Evolutionary conservation across 2,113 vertebrate genomes (phyloP).

Genomic region (Cephalopholis sonnerati): DNA sequence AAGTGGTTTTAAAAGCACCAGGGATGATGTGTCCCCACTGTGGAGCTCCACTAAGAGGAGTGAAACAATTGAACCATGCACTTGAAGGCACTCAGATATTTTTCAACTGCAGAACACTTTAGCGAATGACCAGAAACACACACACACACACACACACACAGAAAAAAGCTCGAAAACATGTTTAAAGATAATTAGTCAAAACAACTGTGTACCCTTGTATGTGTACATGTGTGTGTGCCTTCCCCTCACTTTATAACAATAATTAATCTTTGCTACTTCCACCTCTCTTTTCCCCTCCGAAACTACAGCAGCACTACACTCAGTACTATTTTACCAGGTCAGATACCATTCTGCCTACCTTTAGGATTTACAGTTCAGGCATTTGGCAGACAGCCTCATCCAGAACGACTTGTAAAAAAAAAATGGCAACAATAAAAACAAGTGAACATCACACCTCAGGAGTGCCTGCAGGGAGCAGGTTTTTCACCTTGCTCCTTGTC

Average conservation of each 20-base stretch:
- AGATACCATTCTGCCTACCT: background rate
- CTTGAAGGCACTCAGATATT: conserved; percentile 50
- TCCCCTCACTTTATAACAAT: background rate
- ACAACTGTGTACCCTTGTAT: background rate
- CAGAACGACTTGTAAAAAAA: background rate
- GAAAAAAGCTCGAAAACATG: background rate
- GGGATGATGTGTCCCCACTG: conserved; percentile 59
- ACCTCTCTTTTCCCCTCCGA: background rate
- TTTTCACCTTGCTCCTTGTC: conserved; percentile 19
- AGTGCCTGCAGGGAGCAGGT: background rate
- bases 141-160: background rate
- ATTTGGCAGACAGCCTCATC: conserved; percentile 15
- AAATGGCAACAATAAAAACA: background rate
- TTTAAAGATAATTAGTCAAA: conserved; percentile 31
- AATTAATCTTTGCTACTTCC: background rate
- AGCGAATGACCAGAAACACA: conserved; percentile 19
- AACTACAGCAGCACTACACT: background rate
- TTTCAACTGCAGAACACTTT: conserved; percentile 30
- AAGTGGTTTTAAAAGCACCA: conserved; percentile 70
- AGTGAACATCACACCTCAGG: background rate
- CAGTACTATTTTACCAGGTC: background rate
- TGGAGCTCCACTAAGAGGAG: conserved; percentile 40
- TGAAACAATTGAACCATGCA: conserved; percentile 55
- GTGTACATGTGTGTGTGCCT: background rate
- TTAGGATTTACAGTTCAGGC: conserved; percentile 8